A percentile compares a stretch with the other conserved stretches of the same genome.
Evolutionary conservation across 2,888 invertebrate genomes (phyloP).

Genomic region (Trachelus troglodyta): DNA sequence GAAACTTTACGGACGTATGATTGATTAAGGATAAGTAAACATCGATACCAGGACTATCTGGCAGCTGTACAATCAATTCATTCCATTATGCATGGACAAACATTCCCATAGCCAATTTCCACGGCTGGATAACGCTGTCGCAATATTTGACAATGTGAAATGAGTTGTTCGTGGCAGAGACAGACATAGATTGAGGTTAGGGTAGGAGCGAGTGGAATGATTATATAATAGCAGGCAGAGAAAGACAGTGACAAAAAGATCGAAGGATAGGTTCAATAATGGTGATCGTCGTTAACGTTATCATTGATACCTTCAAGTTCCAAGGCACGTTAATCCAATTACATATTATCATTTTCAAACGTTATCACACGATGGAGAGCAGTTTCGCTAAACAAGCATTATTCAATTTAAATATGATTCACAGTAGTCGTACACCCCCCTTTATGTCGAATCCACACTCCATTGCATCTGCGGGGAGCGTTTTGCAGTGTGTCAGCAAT

Average conservation of each 20-base stretch:
- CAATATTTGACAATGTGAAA: not conserved
- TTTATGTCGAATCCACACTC: not conserved
- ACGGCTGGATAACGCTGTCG: not conserved
- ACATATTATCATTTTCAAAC: conserved; percentile 41
- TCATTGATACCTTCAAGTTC: not conserved
- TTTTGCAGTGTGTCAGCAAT: not conserved
- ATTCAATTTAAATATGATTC: conserved; percentile 46
- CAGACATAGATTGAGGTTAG: not conserved
- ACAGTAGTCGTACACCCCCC: not conserved
- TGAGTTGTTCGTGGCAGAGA: not conserved
- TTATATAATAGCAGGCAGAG: not conserved
- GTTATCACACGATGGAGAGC: conserved; percentile 41
- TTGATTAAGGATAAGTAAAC: not conserved
- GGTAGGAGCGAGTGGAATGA: not conserved
- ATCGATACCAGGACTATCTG: not conserved
- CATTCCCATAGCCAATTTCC: not conserved
- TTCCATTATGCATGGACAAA: not conserved
- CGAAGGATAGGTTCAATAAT: not conserved
- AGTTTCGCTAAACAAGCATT: conserved; percentile 40
- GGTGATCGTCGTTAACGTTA: conserved; percentile 3
- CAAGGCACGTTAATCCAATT: conserved; percentile 43
- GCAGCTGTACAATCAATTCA: not conserved
- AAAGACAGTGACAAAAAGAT: conserved; percentile 6
- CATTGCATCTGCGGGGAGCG: not conserved
- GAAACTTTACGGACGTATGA: not conserved